Evolutionary conservation across 2,888 invertebrate genomes (phyloP).

Genomic region (Aplocera efformata): DNA sequence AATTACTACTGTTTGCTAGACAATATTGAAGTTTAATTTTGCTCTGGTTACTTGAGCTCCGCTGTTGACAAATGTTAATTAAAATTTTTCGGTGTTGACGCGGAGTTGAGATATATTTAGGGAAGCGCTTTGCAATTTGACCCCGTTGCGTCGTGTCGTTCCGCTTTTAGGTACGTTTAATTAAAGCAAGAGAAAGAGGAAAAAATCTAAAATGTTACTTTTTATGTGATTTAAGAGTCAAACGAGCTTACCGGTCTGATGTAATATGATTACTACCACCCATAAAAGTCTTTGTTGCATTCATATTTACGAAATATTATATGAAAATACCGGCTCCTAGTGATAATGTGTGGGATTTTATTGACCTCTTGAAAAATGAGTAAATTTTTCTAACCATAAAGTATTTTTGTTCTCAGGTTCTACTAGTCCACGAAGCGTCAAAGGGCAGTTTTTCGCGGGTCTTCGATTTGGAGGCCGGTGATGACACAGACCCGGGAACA

Average conservation of each 20-base stretch:
- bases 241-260: too few relatives aligned
- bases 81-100: conserved; percentile 24
- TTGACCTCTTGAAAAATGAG: too few relatives aligned
- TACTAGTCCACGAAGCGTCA: conserved; percentile 93
- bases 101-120: conserved; percentile 19
- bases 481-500: conserved; percentile 90
- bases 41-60: conserved; percentile 34
- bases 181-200: neutral
- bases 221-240: conserved; percentile 1
- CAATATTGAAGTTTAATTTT: conserved; percentile 57
- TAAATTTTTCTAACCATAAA: too few relatives aligned
- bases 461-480: conserved; percentile 95
- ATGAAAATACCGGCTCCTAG: too few relatives aligned
- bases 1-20: conserved; percentile 55
- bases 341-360: too few relatives aligned
- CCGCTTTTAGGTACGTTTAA: conserved; percentile 2
- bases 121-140: conserved; percentile 4
- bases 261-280: too few relatives aligned
- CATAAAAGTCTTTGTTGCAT: too few relatives aligned
- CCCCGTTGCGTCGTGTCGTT: conserved; percentile 8
- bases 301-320: too few relatives aligned
- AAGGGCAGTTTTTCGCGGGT: conserved; percentile 96
- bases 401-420: conserved; percentile 80
- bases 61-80: conserved; percentile 30
- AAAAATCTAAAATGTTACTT: neutral